Percentiles rank a stretch among this genome's conserved stretches.
These are phyloP conservation scores for Drosophila phalerata DNA, from an alignment of 2,888 invertebrate genomes.

Conservation along the genomic window DNA sequence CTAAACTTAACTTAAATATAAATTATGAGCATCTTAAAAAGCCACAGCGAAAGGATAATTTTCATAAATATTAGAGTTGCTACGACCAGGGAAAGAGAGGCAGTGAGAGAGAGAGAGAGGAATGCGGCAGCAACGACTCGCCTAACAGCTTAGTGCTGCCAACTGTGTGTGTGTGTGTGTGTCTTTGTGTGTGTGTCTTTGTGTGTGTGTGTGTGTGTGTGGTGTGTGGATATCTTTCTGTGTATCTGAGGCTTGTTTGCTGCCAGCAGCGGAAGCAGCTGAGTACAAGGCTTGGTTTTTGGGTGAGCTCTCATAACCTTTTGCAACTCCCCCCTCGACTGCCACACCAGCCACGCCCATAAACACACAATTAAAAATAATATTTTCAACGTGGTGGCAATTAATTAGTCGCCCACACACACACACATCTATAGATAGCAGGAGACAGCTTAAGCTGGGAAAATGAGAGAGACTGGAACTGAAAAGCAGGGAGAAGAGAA, in stretches of 20 bases:
- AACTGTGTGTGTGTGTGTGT: conserved; percentile 14
- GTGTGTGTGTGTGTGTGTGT: conserved; percentile 13
- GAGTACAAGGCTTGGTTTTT: conserved; percentile 34
- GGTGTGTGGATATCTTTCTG: conserved; percentile 32
- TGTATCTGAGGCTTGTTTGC: conserved; percentile 49
- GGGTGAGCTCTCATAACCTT: conserved; percentile 21
- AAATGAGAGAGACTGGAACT: conserved; percentile 23
- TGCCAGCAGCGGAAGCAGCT: conserved; percentile 43
- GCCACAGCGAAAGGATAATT: conserved; percentile 81
- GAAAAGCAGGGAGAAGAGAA: conserved; percentile 11
- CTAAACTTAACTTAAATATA: conserved; percentile 79
- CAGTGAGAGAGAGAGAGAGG: neutral
- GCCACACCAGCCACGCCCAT: conserved; percentile 49
- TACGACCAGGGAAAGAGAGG: conserved; percentile 11
- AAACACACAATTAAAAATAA: conserved; percentile 84
- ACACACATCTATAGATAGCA: conserved; percentile 22
- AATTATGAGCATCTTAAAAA: conserved; percentile 82
- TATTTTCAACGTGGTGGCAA: conserved; percentile 83
- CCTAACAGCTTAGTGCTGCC: conserved; percentile 38
- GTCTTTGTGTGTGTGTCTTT: conserved; percentile 1
- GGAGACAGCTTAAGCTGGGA: conserved; percentile 1
- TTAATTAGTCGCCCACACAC: conserved; percentile 77
- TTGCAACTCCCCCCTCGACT: conserved; percentile 14
- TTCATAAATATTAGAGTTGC: conserved; percentile 78
- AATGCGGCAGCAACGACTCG: conserved; percentile 15